Base-by-base conservation (phyloP, 2,888 invertebrate species). In the Linnaemya tessellans region DNA sequence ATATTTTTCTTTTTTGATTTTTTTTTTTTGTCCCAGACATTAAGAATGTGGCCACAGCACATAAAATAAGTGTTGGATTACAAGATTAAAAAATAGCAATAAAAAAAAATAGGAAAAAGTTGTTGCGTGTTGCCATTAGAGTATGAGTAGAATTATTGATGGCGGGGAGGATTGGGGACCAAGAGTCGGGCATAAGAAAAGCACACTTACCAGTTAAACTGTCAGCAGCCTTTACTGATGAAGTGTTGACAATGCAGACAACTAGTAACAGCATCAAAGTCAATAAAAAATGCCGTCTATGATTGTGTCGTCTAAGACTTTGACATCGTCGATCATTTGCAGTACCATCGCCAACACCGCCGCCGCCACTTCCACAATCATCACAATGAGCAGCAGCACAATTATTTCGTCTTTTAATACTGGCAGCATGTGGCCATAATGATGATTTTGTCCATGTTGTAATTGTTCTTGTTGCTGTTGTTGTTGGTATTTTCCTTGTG, bases 181-280 rank as follows among this genome's bases (percentile, higher is more conserved):
- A 41, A 41, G 46, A 25, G 22, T n/a, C 18, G 15, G 49, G n/a
- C n/a, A 38, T 30, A 20, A 46, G 10, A 4, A 11, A 18, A 58
- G 11, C 35, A 86, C 88, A 87, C 88, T 87, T 86, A 88, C 88
- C 88, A 30, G 86, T 79, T 82, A 88, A 87, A 82, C 86, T 87
- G 70, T 88, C 87, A 71, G 86, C 86, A 73, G 87, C 88, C 41
- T 83, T 84, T 68, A 79, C 84, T 67, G 77, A 71, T 80, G 86
- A 71, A 65, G 84, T 82, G 80, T 86, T 85, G 84, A 86, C 80
- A 78, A 87, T 18, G 30, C 87, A 88, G 73, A 87, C 86, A 65
- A 86, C 74, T 43, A 88, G 84, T 56, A 88, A 82, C 41, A 87
- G 70, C 83, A 86, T 71, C 67, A 83, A 84, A 84, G 83, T 79